Base-by-base conservation (phyloP, 2,888 invertebrate genomes). In the Hartigia nigra region DNA sequence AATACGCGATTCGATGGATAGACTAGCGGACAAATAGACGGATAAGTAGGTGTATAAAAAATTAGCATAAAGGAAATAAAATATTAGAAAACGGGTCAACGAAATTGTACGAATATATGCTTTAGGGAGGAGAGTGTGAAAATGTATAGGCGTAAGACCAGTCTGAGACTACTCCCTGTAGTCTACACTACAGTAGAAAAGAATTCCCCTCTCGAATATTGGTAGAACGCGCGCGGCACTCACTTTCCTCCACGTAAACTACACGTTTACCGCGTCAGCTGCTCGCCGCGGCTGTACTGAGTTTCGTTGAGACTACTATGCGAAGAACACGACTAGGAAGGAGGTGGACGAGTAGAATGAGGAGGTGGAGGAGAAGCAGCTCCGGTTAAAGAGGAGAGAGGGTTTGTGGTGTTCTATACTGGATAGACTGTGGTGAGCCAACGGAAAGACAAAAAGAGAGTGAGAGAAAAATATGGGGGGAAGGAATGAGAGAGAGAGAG, bases 281-380 rank as follows among this genome's bases (percentile, higher is more conserved):
- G 90, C 90, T 89, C 83, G 90, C 84, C 87, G 88, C 89, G 88
- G 89, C 88, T 88, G 90, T 89, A 90, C 89, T 89, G 87, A 87
- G 79, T 77, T 77, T 74, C 79, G 77, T 74, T 77, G 77, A 32
- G 78, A 79, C 78, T 79, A 76, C 78, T 76, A 79, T 76, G 69
- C 78, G 78, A 74, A 78, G 78, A 77, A 74, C 70, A 75, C n/a
- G 31, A 76, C 76, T 80, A 78, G 78, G 77, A 79, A 75, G 75
- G 34, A 35, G 75, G 37, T 34, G 37, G 39, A 76, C 39, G 70
- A 69, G 37, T 4, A 31, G n/a, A 70, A 70, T 32, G 72, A 77
- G 76, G 74, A 39, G 70, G 37, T 36, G 77, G 76, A 69, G 79
- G 72, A 31, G 35, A 70, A 14, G 77, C 39, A 31, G 74, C 36